Conservation (phyloP, 2,113 vertebrate species). For the Myiopsitta monachus region DNA sequence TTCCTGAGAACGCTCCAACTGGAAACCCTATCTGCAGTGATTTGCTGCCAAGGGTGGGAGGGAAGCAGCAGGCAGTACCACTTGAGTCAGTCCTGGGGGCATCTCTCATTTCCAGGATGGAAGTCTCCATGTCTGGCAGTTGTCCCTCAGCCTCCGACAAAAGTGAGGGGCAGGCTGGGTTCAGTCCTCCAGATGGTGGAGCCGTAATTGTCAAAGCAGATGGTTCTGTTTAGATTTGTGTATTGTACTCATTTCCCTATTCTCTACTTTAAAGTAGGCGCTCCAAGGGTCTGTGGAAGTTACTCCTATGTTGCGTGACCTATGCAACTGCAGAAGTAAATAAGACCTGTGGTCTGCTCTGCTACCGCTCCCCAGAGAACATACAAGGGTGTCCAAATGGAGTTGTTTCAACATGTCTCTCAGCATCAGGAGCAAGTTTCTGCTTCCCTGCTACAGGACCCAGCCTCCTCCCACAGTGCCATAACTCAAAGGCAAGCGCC, state of each 20-base stretch:
- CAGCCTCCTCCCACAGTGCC: not conserved
- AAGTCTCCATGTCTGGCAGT: not conserved
- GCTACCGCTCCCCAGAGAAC: not conserved
- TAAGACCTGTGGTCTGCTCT: not conserved
- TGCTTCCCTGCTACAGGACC: not conserved
- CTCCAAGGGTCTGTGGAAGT: not conserved
- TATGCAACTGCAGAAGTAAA: not conserved
- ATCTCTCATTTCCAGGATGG: not conserved
- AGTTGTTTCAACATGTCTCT: not conserved
- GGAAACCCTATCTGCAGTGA: constrained; percentile 29
- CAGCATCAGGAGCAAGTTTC: not conserved
- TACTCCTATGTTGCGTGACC: not conserved
- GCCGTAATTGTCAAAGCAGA: constrained; percentile 1
- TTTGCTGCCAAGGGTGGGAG: constrained; percentile 19
- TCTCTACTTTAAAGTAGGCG: not conserved
- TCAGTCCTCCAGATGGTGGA: constrained; percentile 14
- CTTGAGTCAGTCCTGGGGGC: not conserved
- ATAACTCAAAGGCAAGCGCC: not conserved
- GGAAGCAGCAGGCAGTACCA: constrained; percentile 33
- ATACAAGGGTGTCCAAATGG: rapidly evolving
- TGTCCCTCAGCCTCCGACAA: constrained; percentile 8
- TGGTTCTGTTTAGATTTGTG: constrained; percentile 15
- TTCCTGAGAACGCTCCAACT: constrained; percentile 21
- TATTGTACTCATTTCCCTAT: not conserved
- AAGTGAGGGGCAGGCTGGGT: not conserved